Percentiles rank a stretch among this genome's conserved stretches.
Evolutionary conservation across 2,888 invertebrate species (phyloP).

Genomic region (Labia minor): DNA sequence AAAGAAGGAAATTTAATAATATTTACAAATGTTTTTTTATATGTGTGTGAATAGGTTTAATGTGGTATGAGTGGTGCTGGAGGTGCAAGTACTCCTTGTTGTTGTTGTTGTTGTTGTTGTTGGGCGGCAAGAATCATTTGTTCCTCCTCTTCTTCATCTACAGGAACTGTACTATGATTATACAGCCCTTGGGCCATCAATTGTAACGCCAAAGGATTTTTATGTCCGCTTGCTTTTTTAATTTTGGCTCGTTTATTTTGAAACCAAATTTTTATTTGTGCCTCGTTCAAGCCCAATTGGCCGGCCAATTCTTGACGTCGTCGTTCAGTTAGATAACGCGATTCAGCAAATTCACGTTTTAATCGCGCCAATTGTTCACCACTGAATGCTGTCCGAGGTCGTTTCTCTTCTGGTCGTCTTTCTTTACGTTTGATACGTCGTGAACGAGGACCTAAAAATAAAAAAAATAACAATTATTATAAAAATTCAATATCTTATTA

Average conservation of each 20-base stretch:
- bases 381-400: constrained; percentile 92
- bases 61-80: background rate
- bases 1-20: too few relatives aligned
- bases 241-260: constrained; percentile 95
- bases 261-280: constrained; percentile 96
- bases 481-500: too few relatives aligned
- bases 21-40: too few relatives aligned
- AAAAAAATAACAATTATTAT: constrained; percentile 13
- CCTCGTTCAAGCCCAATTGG: constrained; percentile 86
- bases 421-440: constrained; percentile 40
- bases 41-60: background rate
- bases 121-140: constrained; percentile 18
- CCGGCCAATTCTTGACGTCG: constrained; percentile 81
- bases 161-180: constrained; percentile 72
- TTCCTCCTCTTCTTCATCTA: constrained; percentile 68
- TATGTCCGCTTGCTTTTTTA: constrained; percentile 79
- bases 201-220: constrained; percentile 76
- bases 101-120: background rate
- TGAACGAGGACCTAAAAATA: constrained; percentile 46
- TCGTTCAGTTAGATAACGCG: constrained; percentile 85
- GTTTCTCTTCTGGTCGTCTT: constrained; percentile 64
- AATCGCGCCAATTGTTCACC: constrained; percentile 82
- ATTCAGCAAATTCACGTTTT: constrained; percentile 87
- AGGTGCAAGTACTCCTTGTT: background rate
- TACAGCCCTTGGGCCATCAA: constrained; percentile 91